A percentile compares a stretch with the other conserved stretches of the same genome.
Conservation (phyloP, 2,797 vertebrate genomes). For the Galaxias olidus region DNA sequence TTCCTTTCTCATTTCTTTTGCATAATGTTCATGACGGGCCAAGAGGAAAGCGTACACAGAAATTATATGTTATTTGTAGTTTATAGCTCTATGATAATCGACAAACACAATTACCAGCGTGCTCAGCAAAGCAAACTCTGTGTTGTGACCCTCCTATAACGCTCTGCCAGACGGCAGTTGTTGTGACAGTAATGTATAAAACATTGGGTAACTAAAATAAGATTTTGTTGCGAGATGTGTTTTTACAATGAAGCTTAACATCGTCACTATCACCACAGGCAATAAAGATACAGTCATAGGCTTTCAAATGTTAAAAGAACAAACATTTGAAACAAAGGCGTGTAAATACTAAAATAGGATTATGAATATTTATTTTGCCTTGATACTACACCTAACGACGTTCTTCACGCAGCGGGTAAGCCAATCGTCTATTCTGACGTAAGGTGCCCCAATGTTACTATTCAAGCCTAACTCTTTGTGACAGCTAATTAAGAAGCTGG, state of each 20-base stretch:
- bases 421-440: background rate
- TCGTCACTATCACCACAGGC: too few species aligned
- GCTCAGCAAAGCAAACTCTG: background rate
- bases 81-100: background rate
- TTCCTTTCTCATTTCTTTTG: background rate
- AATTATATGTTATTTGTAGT: background rate
- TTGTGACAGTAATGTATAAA: too few species aligned
- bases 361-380: background rate
- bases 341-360: too few species aligned
- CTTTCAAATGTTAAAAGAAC: too few species aligned
- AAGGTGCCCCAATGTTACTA: slow-evolving; percentile 44
- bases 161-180: too few species aligned
- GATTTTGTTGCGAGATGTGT: too few species aligned
- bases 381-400: background rate
- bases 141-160: background rate
- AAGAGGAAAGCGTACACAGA: background rate
- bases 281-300: too few species aligned
- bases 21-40: slow-evolving; percentile 1
- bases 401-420: background rate
- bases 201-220: too few species aligned
- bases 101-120: background rate
- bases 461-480: slow-evolving; percentile 37
- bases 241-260: too few species aligned
- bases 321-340: too few species aligned
- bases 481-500: slow-evolving; percentile 72